Percentiles rank a stretch among this genome's conserved stretches.
Conservation (phyloP, 2,888 invertebrate species). For the Heteromyza rotundicornis region DNA sequence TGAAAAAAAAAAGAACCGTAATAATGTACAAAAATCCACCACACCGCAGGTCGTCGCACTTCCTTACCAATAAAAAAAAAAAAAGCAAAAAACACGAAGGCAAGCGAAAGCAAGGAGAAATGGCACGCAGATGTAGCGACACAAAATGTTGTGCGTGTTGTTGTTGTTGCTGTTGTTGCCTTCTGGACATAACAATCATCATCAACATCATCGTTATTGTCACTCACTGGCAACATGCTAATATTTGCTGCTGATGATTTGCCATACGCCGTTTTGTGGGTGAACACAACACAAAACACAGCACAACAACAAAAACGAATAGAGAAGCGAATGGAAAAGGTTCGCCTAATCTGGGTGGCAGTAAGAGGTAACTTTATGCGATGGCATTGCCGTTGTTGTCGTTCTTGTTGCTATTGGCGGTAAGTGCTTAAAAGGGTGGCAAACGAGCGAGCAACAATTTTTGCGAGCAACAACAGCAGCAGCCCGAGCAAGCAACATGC, state of each 20-base stretch:
- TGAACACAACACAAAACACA: neutral
- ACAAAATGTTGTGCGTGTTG: too few relatives aligned
- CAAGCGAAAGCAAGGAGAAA: slow-evolving; percentile 8
- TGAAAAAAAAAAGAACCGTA: slow-evolving; percentile 10
- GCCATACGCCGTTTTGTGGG: too few relatives aligned
- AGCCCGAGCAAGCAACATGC: neutral
- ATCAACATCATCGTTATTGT: slow-evolving; percentile 1
- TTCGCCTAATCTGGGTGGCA: neutral
- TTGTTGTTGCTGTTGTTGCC: neutral
- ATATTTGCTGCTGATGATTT: slow-evolving; percentile 3
- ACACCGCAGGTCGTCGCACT: slow-evolving; percentile 11
- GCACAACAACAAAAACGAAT: neutral
- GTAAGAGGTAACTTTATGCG: too few relatives aligned
- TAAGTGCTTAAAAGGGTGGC: too few relatives aligned
- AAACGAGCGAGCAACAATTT: neutral
- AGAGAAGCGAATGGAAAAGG: neutral
- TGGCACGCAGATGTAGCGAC: neutral
- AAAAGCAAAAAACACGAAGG: neutral
- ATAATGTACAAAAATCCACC: neutral
- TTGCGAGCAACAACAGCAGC: slow-evolving; percentile 1
- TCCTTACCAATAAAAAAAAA: neutral
- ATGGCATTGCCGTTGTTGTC: too few relatives aligned
- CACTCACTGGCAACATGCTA: slow-evolving; percentile 14
- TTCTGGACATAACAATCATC: slow-evolving; percentile 20
- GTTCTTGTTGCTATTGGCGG: too few relatives aligned